Evolutionary conservation across 64 coral and sea anemone genomes (phyloP).

Genomic region (Anthopleura sola): DNA sequence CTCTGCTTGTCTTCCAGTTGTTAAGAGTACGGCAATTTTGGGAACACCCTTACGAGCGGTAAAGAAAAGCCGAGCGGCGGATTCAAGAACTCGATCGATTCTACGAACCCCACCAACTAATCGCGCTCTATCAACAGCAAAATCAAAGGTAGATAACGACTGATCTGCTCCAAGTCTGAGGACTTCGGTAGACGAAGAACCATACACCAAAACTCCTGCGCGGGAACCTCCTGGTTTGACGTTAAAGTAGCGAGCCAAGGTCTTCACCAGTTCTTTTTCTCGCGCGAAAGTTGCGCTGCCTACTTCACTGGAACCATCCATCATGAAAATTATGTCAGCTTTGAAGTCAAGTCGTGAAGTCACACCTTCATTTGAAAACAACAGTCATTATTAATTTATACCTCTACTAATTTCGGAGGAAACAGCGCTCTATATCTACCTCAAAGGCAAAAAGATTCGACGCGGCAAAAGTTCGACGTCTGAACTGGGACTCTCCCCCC

Average conservation of each 20-base stretch:
- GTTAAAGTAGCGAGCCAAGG: slow-evolving; percentile 56
- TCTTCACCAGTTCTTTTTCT: slow-evolving; percentile 62
- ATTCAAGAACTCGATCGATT: slow-evolving; percentile 67
- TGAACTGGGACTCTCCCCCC: no score
- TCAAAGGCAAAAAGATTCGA: no score
- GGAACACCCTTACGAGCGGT: slow-evolving; percentile 13
- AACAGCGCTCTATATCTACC: no score
- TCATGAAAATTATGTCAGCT: slow-evolving; percentile 71
- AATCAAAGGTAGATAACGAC: slow-evolving; percentile 1
- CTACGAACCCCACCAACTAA: slow-evolving; percentile 29
- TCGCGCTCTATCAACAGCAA: slow-evolving; percentile 26
- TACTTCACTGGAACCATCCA: slow-evolving; percentile 57
- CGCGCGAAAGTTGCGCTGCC: slow-evolving; percentile 6
- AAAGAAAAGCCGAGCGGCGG: slow-evolving; percentile 19
- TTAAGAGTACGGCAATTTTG: slow-evolving; percentile 61
- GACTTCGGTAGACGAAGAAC: slow-evolving; percentile 6
- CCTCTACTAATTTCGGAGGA: no score
- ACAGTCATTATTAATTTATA: neutral
- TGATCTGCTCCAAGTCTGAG: slow-evolving; percentile 43
- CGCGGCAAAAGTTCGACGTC: neutral
- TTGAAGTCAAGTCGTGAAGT: slow-evolving; percentile 12
- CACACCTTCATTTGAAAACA: neutral
- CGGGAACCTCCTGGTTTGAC: slow-evolving; percentile 44
- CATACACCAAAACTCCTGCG: slow-evolving; percentile 40
- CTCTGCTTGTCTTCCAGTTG: slow-evolving; percentile 42